Percentiles rank a stretch among this genome's conserved stretches.
These are phyloP conservation scores for Platycercus adscitus DNA, from an alignment of 2,113 vertebrate genomes.

Conservation along the genomic window DNA sequence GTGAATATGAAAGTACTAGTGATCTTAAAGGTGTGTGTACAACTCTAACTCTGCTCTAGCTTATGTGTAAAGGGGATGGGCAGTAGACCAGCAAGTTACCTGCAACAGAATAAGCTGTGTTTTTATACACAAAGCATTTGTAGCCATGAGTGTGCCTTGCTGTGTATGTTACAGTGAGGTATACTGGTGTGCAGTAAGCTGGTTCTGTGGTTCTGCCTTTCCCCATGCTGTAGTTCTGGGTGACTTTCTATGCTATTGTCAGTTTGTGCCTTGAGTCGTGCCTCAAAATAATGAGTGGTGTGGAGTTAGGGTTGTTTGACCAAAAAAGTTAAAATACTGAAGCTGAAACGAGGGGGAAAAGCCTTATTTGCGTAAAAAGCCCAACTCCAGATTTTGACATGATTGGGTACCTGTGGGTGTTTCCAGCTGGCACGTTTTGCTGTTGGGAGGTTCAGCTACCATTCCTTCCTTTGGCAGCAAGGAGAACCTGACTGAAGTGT, in stretches of 20 bases:
- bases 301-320: neutral
- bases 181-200: neutral
- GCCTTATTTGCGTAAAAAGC: neutral
- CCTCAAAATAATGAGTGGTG: neutral
- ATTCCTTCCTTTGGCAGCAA: neutral
- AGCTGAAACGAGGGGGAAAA: neutral
- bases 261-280: fast-evolving
- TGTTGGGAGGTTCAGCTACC: neutral
- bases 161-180: neutral
- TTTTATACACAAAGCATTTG: neutral
- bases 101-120: neutral
- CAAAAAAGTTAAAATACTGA: neutral
- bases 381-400: neutral
- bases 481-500: neutral
- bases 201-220: neutral
- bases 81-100: neutral
- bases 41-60: neutral
- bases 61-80: fast-evolving
- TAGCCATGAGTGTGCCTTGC: neutral
- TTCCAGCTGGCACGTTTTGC: neutral
- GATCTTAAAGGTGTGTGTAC: neutral
- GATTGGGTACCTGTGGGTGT: neutral
- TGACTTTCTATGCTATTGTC: neutral
- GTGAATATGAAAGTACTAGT: neutral
- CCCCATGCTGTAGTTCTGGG: fast-evolving